These are phyloP conservation scores for Apomyelois bistriatella DNA, from an alignment of 2,888 invertebrate genomes.

Conservation along the genomic window DNA sequence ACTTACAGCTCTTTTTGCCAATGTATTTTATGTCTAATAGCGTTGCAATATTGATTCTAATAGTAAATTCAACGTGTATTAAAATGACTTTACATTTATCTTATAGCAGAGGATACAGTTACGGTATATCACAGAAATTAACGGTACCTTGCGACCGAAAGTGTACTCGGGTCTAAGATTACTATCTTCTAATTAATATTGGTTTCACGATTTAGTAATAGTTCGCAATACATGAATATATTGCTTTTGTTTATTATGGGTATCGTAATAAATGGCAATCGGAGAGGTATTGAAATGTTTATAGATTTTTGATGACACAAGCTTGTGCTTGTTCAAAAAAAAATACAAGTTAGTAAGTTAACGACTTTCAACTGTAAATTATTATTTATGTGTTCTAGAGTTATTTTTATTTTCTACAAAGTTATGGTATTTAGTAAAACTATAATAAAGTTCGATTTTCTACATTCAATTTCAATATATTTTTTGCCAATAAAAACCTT, in stretches of 20 bases:
- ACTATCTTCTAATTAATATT: slow-evolving; percentile 46
- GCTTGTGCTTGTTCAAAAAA: slow-evolving; percentile 1
- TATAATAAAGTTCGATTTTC: too few relatives aligned
- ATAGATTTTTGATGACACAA: slow-evolving; percentile 5
- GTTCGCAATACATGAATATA: slow-evolving; percentile 14
- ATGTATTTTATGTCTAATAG: neutral
- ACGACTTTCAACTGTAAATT: neutral
- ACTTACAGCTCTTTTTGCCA: neutral
- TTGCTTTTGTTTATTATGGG: slow-evolving; percentile 8
- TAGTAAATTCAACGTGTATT: slow-evolving; percentile 5
- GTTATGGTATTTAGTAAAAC: too few relatives aligned
- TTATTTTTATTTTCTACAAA: too few relatives aligned
- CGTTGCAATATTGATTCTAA: neutral
- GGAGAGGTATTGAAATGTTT: slow-evolving; percentile 2
- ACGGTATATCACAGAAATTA: slow-evolving; percentile 12
- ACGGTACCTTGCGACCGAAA: slow-evolving; percentile 11
- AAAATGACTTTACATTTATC: slow-evolving; percentile 12
- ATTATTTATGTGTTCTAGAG: neutral
- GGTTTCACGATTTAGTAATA: slow-evolving; percentile 33
- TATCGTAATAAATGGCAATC: slow-evolving; percentile 9
- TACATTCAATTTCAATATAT: too few relatives aligned
- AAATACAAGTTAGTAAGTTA: neutral
- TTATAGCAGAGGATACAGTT: slow-evolving; percentile 4
- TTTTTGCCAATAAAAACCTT: too few relatives aligned
- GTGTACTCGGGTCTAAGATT: slow-evolving; percentile 25